Conservation (phyloP, 2,797 vertebrate species). For the Parauchenoglanis ngamensis region DNA sequence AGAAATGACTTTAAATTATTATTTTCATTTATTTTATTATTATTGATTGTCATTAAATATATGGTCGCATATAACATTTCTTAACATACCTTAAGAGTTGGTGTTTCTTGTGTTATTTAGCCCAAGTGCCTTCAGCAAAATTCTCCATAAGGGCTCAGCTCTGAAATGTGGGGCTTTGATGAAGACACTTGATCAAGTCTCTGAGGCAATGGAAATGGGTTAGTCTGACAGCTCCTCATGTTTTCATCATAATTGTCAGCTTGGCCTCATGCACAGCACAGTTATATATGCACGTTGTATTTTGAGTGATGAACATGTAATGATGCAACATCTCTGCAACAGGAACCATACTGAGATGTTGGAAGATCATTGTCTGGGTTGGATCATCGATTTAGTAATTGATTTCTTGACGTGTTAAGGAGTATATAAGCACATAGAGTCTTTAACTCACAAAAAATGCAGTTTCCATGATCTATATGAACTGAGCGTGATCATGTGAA, state of each 20-base stretch:
- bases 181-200: conserved; percentile 50
- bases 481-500: background rate
- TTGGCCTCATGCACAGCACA: conserved; percentile 29
- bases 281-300: conserved; percentile 22
- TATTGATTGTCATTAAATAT: too few species aligned
- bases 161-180: conserved; percentile 39
- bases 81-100: background rate
- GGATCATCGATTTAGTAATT: conserved; percentile 15
- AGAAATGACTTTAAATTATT: background rate
- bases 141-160: conserved; percentile 15
- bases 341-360: conserved; percentile 28
- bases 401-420: conserved; percentile 4
- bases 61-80: background rate
- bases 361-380: conserved; percentile 30
- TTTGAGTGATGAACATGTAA: conserved; percentile 16
- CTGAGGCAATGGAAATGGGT: conserved; percentile 40
- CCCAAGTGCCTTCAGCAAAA: conserved; percentile 31
- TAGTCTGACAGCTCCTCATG: conserved; percentile 48
- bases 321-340: conserved; percentile 54
- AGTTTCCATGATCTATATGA: background rate
- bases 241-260: conserved; percentile 55
- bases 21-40: too few species aligned
- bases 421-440: background rate
- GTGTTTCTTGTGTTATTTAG: background rate
- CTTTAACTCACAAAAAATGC: too few species aligned